These are phyloP conservation scores for Petrocephalus schoutedeni DNA, from an alignment of 2,797 vertebrate genomes.

Conservation along the genomic window DNA sequence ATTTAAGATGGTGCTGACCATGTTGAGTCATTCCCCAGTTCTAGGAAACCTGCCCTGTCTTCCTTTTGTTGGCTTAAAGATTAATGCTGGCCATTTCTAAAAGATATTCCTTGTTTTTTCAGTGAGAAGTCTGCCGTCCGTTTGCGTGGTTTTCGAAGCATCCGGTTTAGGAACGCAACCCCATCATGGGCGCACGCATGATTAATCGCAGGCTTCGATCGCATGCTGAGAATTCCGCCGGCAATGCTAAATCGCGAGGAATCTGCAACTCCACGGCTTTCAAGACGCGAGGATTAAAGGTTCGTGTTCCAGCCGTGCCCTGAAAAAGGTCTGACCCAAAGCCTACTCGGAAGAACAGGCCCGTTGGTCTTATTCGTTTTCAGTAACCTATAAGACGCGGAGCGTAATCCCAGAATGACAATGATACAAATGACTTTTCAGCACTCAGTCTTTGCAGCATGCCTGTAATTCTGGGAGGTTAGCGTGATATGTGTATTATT, in stretches of 20 bases:
- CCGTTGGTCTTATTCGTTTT: background rate
- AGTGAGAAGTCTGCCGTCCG: background rate
- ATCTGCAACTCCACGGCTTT: constrained; percentile 67
- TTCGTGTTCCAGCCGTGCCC: constrained; percentile 54
- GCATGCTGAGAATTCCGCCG: constrained; percentile 64
- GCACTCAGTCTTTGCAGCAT: background rate
- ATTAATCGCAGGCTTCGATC: constrained; percentile 41
- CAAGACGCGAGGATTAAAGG: constrained; percentile 66
- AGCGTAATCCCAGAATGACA: background rate
- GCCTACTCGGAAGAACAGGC: background rate
- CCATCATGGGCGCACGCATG: constrained; percentile 24
- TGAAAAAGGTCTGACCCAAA: background rate
- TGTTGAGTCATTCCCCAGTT: background rate
- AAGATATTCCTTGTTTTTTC: background rate
- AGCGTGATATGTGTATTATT: background rate
- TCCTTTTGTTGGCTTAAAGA: background rate
- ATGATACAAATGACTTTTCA: background rate
- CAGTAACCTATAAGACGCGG: background rate
- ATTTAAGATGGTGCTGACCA: background rate
- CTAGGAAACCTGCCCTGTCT: background rate
- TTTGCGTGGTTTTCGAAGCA: background rate
- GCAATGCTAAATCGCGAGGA: constrained; percentile 67
- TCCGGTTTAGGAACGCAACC: background rate
- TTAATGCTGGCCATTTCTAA: background rate
- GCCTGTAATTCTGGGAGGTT: background rate